Evolutionary conservation across 1,140 invertebrate species (phyloP).

Genomic region (Magallana gigas): DNA sequence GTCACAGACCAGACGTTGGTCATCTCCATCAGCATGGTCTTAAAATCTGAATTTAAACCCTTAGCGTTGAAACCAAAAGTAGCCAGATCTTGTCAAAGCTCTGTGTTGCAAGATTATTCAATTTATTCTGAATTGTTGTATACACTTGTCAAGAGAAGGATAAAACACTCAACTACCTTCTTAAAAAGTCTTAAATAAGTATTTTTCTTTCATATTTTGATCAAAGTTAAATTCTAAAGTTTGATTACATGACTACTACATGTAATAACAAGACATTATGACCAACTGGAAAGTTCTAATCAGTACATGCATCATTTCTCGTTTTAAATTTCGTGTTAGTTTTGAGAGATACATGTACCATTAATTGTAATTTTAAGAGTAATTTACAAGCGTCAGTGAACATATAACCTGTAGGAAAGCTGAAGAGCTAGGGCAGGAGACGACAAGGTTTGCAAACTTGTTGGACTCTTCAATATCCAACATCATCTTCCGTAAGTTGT

Average conservation of each 20-base stretch:
- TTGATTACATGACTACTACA: no score
- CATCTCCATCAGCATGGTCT: constrained; percentile 27
- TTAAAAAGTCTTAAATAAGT: no score
- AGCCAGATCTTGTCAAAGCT: constrained; percentile 49
- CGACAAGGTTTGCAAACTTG: constrained; percentile 55
- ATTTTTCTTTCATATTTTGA: no score
- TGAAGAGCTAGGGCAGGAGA: constrained; percentile 49
- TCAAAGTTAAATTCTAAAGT: no score
- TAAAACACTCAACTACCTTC: no score
- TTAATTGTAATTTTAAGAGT: no score
- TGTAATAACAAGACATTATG: no score
- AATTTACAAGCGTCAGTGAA: no score
- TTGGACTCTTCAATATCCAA: constrained; percentile 55
- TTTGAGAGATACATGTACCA: no score
- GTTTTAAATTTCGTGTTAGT: no score
- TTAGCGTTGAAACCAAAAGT: constrained; percentile 48
- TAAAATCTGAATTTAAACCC: constrained; percentile 45
- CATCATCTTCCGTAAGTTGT: constrained; percentile 55
- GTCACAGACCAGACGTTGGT: constrained; percentile 49
- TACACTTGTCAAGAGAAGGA: constrained; percentile 27
- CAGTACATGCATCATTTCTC: no score
- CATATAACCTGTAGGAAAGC: constrained; percentile 32
- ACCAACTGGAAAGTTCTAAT: no score
- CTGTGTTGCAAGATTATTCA: constrained; percentile 34
- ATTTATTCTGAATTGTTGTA: constrained; percentile 26